These are phyloP conservation scores for Bujurquina vittata DNA, from an alignment of 2,113 vertebrate genomes.

Conservation along the genomic window DNA sequence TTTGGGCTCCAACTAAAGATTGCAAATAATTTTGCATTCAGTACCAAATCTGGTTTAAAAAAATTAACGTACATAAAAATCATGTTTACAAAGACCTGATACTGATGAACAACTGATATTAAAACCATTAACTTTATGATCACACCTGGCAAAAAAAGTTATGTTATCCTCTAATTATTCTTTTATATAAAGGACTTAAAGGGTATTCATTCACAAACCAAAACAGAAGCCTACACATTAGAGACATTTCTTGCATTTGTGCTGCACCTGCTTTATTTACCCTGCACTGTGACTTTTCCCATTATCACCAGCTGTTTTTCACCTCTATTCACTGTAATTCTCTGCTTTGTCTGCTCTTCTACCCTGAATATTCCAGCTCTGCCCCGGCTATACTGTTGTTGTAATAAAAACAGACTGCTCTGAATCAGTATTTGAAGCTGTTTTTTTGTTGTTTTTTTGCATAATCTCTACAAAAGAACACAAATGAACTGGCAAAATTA, in stretches of 20 bases:
- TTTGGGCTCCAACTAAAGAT: neutral
- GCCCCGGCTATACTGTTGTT: neutral
- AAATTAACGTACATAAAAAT: neutral
- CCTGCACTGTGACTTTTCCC: neutral
- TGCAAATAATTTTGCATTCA: neutral
- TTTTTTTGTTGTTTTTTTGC: too few species aligned
- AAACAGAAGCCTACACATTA: neutral
- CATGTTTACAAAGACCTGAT: neutral
- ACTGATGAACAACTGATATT: neutral
- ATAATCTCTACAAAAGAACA: neutral
- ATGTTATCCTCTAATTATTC: neutral
- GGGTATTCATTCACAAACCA: neutral
- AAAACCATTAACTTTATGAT: neutral
- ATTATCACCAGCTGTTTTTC: conserved; percentile 27
- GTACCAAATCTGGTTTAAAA: neutral
- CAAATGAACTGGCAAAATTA: neutral
- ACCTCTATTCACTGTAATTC: conserved; percentile 3
- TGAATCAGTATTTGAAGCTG: neutral
- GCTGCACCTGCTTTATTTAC: neutral
- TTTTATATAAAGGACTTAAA: neutral
- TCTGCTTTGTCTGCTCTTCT: conserved; percentile 26
- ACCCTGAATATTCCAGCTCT: conserved; percentile 40
- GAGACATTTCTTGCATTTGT: neutral
- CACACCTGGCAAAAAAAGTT: neutral
- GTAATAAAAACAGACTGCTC: neutral